A percentile compares a stretch with the other conserved stretches of the same genome.
Conservation (phyloP, 2,888 invertebrate species). For the Mimumesa dahlbomi region DNA sequence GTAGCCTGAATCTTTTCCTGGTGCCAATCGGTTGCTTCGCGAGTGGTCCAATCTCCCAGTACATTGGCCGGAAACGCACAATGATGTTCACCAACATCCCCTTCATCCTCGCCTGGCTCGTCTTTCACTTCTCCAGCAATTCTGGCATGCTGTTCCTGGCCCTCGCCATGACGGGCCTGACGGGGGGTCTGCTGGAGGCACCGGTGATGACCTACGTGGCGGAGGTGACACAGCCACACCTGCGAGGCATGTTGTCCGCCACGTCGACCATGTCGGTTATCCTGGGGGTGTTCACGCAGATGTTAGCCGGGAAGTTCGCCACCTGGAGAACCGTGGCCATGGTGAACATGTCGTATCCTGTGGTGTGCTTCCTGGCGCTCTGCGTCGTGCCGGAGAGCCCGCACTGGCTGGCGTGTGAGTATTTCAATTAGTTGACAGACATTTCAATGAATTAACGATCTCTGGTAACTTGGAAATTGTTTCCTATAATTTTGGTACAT, state of each 20-base stretch:
- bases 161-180: conserved; percentile 87
- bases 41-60: conserved; percentile 87
- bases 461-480: no score
- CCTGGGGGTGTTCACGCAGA: conserved; percentile 88
- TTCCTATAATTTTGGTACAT: no score
- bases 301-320: conserved; percentile 87
- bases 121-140: conserved; percentile 85
- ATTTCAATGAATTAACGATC: no score
- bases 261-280: conserved; percentile 89
- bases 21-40: conserved; percentile 90
- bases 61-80: conserved; percentile 86
- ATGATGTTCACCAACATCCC: conserved; percentile 84
- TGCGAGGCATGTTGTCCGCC: conserved; percentile 88
- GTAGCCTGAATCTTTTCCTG: conserved; percentile 89
- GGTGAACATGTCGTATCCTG: conserved; percentile 85
- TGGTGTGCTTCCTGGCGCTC: conserved; percentile 84
- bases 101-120: conserved; percentile 88
- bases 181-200: conserved; percentile 90
- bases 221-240: conserved; percentile 90
- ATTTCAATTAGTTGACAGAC: neutral
- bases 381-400: conserved; percentile 91
- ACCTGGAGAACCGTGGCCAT: conserved; percentile 88
- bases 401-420: conserved; percentile 86
- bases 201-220: conserved; percentile 92
- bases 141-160: conserved; percentile 86